Evolutionary conservation across 1,140 invertebrate genomes (phyloP).

Genomic region (Drosophila asahinai): DNA sequence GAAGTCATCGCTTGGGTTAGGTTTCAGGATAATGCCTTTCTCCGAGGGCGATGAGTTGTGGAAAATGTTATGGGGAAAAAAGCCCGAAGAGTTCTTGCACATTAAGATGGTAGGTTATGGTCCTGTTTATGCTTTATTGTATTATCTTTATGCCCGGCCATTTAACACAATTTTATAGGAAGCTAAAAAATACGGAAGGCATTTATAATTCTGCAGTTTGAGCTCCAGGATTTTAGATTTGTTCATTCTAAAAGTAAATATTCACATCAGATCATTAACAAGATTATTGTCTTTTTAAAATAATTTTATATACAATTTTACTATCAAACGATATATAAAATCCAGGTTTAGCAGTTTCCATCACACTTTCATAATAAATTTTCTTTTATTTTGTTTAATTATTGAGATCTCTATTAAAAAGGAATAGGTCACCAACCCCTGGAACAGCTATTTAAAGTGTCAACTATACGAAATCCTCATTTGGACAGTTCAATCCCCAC

Average conservation of each 20-base stretch:
- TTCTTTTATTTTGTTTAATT: neutral
- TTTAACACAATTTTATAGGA: slow-evolving; percentile 7
- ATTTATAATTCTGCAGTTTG: neutral
- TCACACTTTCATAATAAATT: neutral
- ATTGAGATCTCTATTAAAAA: neutral
- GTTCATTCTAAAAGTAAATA: neutral
- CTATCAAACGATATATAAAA: too few relatives aligned
- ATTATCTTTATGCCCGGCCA: neutral
- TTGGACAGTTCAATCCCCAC: neutral
- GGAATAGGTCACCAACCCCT: neutral
- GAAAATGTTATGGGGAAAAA: neutral
- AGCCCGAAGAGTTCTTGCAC: neutral
- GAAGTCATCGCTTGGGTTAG: slow-evolving; percentile 29
- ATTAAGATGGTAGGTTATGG: neutral
- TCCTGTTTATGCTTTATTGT: neutral
- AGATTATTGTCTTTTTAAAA: too few relatives aligned
- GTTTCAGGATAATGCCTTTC: neutral
- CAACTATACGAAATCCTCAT: slow-evolving; percentile 4
- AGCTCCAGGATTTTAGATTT: too few relatives aligned
- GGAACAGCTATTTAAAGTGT: slow-evolving; percentile 52
- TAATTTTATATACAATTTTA: too few relatives aligned
- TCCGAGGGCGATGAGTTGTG: neutral
- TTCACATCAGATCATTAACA: too few relatives aligned
- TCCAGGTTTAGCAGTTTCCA: too few relatives aligned
- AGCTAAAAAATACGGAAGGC: neutral